Percentiles rank a stretch among this genome's conserved stretches.
Evolutionary conservation across 2,113 vertebrate species (phyloP).

Genomic region (Boulengeromyrus knoepffleri): DNA sequence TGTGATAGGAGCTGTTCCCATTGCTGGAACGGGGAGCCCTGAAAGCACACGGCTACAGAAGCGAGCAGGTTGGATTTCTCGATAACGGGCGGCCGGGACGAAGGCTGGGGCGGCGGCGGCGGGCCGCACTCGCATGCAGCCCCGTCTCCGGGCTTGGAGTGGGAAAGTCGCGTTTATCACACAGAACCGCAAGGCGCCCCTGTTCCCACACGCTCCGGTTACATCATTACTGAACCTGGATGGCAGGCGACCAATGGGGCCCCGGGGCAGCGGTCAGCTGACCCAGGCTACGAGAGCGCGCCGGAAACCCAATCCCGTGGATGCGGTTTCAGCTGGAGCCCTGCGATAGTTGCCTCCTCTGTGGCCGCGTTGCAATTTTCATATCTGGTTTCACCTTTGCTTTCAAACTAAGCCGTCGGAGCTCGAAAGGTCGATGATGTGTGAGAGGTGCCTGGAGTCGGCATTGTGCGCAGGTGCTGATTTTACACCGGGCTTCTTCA

Average conservation of each 20-base stretch:
- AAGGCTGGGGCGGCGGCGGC: constrained; percentile 53
- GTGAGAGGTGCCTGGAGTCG: constrained; percentile 33
- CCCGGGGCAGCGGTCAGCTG: constrained; percentile 72
- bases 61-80: constrained; percentile 74
- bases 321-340: constrained; percentile 89
- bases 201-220: constrained; percentile 99
- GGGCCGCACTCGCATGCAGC: constrained; percentile 71
- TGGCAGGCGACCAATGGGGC: constrained; percentile 77
- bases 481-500: constrained; percentile 28
- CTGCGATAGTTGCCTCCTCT: constrained; percentile 85
- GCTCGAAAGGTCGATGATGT: constrained; percentile 72
- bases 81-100: constrained; percentile 78
- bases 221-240: constrained; percentile 93
- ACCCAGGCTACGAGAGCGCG: constrained; percentile 78
- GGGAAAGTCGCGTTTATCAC: constrained; percentile 92
- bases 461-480: constrained; percentile 56
- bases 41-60: neutral
- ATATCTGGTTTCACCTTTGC: constrained; percentile 96
- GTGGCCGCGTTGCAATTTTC: constrained; percentile 90
- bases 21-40: neutral
- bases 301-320: constrained; percentile 80
- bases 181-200: constrained; percentile 55
- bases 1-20: neutral
- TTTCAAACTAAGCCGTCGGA: constrained; percentile 81
- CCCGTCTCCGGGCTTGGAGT: constrained; percentile 62